These are phyloP conservation scores for Pogonus chalceus DNA, from an alignment of 1,140 invertebrate genomes.

Conservation along the genomic window DNA sequence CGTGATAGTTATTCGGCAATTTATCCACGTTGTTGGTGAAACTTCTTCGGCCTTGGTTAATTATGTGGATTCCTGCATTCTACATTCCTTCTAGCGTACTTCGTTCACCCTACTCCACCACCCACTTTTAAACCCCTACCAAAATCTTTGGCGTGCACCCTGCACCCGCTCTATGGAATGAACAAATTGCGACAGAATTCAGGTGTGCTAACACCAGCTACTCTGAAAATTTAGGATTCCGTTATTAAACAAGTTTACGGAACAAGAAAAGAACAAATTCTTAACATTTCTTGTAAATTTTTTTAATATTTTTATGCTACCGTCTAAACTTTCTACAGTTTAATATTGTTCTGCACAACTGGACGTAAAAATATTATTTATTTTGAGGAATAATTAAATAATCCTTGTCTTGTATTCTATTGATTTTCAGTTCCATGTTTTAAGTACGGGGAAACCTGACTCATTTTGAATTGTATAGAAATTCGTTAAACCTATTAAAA, in stretches of 20 bases:
- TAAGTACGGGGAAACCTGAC: no score
- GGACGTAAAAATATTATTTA: no score
- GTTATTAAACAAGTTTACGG: neutral
- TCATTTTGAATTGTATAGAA: no score
- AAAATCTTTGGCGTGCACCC: no score
- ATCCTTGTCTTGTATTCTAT: no score
- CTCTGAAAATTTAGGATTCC: neutral
- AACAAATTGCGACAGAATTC: neutral
- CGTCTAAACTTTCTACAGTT: neutral
- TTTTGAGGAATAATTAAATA: no score
- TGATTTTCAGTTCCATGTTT: no score
- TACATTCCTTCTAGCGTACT: conserved; percentile 15
- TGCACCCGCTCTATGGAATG: neutral
- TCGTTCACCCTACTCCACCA: conserved; percentile 13
- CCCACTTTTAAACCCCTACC: neutral
- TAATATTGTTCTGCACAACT: no score
- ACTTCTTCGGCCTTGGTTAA: conserved; percentile 16
- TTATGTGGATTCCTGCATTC: conserved; percentile 21
- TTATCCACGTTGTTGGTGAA: conserved; percentile 15
- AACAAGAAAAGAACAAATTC: neutral
- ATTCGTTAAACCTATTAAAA: no score
- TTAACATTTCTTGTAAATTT: neutral
- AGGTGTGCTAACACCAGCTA: neutral
- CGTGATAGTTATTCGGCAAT: conserved; percentile 17
- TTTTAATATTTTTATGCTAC: neutral